Evolutionary conservation across 2,888 invertebrate genomes (phyloP).

Genomic region (Conomelus anceps): DNA sequence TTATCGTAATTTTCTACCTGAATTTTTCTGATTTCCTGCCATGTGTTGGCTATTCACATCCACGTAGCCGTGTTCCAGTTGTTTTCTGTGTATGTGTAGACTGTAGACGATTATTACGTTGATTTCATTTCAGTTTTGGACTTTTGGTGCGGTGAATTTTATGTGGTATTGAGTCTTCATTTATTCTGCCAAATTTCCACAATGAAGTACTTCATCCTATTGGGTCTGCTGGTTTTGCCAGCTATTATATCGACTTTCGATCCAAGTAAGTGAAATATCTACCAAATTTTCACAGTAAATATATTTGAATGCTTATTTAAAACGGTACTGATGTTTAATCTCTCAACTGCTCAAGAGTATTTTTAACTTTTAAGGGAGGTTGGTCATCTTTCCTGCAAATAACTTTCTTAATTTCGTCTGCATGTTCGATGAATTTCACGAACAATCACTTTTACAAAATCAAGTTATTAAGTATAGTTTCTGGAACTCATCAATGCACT

Average conservation of each 20-base stretch:
- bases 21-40: conserved; percentile 34
- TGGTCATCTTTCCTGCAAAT: too few relatives aligned
- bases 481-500: too few relatives aligned
- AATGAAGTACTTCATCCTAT: conserved; percentile 64
- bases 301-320: not conserved
- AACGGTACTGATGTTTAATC: not conserved
- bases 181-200: not conserved
- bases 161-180: not conserved
- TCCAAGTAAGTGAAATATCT: conserved; percentile 55
- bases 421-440: too few relatives aligned
- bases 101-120: conserved; percentile 6
- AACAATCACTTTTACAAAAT: too few relatives aligned
- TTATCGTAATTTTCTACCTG: too few relatives aligned
- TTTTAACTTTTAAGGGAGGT: not conserved
- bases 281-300: not conserved
- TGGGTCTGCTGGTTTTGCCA: conserved; percentile 60
- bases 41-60: conserved; percentile 25
- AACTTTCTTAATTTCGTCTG: too few relatives aligned
- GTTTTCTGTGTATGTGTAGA: conserved; percentile 7
- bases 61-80: conserved; percentile 18
- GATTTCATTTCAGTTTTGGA: conserved; percentile 15
- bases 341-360: not conserved
- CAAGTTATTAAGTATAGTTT: too few relatives aligned
- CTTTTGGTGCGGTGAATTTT: not conserved
- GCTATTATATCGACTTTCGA: conserved; percentile 63